A percentile compares a stretch with the other conserved stretches of the same genome.
Evolutionary conservation across 2,797 vertebrate species (phyloP).

Genomic region (Sylvilagus floridanus): DNA sequence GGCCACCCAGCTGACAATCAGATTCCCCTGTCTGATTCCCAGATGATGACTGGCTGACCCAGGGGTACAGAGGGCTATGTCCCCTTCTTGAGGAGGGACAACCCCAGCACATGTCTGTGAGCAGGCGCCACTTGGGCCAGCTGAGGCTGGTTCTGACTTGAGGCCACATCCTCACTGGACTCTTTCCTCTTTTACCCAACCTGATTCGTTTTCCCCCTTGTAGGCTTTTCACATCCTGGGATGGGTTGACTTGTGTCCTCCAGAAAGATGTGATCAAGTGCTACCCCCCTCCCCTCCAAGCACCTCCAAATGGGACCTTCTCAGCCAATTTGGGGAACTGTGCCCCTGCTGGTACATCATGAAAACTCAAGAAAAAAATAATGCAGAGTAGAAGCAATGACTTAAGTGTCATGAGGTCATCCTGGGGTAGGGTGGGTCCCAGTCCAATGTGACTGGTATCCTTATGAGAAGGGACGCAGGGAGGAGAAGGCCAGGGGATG

Average conservation of each 20-base stretch:
- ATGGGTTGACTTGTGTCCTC: neutral
- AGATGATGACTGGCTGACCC: neutral
- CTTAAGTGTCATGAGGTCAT: neutral
- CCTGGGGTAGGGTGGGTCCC: neutral
- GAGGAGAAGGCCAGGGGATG: neutral
- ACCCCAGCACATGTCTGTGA: neutral
- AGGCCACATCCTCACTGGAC: accelerated
- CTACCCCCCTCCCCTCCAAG: neutral
- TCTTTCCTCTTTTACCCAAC: neutral
- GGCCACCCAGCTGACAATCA: neutral
- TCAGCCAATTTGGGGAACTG: too few relatives aligned
- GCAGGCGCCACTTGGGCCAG: neutral
- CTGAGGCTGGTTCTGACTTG: neutral
- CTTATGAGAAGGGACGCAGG: neutral
- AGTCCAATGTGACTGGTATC: neutral
- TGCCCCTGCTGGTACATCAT: too few relatives aligned
- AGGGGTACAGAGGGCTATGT: too few relatives aligned
- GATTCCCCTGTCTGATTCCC: neutral
- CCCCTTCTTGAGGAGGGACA: neutral
- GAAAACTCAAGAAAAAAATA: too few relatives aligned
- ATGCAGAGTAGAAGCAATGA: neutral
- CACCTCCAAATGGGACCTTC: neutral
- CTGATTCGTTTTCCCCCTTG: neutral
- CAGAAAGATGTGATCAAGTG: neutral
- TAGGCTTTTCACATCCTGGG: neutral